Conservation (phyloP, 2,888 invertebrate genomes). For the Cephus runcator region DNA sequence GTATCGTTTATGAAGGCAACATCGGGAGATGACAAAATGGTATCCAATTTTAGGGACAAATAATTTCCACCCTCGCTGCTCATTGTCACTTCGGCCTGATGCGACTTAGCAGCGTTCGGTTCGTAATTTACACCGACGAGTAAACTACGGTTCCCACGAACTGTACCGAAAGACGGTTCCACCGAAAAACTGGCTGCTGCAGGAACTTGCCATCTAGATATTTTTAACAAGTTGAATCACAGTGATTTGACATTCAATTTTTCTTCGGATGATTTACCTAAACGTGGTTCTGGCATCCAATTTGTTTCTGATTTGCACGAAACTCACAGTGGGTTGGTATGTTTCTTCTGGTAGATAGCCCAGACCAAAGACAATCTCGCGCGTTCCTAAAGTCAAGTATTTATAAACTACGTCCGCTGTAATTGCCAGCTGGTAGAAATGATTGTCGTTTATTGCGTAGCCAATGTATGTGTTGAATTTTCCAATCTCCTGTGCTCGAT, state of each 20-base stretch:
- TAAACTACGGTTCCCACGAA: conserved; percentile 68
- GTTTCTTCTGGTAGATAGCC: conserved; percentile 63
- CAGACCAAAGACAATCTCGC: conserved; percentile 58
- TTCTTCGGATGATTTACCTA: conserved; percentile 29
- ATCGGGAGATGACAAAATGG: conserved; percentile 25
- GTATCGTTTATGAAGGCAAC: conserved; percentile 38
- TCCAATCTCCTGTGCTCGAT: conserved; percentile 45
- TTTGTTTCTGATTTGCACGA: conserved; percentile 41
- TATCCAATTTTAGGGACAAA: conserved; percentile 40
- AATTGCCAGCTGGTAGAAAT: conserved; percentile 61
- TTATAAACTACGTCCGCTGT: conserved; percentile 63
- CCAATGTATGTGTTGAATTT: conserved; percentile 59
- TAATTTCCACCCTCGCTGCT: conserved; percentile 52
- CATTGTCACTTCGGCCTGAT: conserved; percentile 51
- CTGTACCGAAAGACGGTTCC: conserved; percentile 68
- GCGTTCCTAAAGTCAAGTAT: conserved; percentile 47
- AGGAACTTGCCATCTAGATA: conserved; percentile 68
- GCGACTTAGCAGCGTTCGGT: conserved; percentile 40
- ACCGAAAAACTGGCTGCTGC: conserved; percentile 67
- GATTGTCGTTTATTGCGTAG: conserved; percentile 63
- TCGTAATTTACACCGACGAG: conserved; percentile 62
- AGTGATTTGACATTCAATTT: conserved; percentile 10
- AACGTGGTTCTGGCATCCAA: conserved; percentile 38
- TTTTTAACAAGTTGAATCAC: background rate
- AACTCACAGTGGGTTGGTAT: conserved; percentile 31